Evolutionary conservation across 2,113 vertebrate genomes (phyloP), one percentile per base, ranked within the genome.

Genomic region (human (Homo sapiens)): DNA sequence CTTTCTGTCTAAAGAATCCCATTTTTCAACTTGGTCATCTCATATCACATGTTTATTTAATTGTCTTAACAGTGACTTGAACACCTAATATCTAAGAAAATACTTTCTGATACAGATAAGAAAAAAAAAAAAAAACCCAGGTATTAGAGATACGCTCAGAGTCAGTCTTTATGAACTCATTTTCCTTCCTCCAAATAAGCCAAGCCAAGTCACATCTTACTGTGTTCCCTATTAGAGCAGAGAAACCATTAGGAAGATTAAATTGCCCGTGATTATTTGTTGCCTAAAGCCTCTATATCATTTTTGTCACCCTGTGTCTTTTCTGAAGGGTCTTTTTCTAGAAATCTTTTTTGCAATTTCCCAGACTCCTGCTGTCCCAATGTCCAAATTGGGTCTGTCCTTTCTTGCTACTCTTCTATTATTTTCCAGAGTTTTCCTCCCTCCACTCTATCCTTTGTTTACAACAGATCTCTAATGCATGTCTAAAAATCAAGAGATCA

Each of bases 331-430:
- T 73, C 59, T 4, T 85, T 90, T 92, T 72, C 45, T 88, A 75
- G 48, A 84, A 92, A 32, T 14, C 6, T 72, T 61, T 85, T 18
- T 66, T 81, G 11, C 87, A 38, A 66, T 73, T 50, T 90, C 61
- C 35, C 18, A n/a, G 23, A 72, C 59, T 86, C 4, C 32, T 14
- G 12, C 27, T 13, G 18, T 35, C 55, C 55, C 17, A 11, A 0
- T 13, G 11, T 38, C 45, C 7, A 14, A 4, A 3, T 25, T 11
- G 23, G 2, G 3, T 52, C 5, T 45, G 3, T 30, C 38, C 14
- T 73, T 81, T 27, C 32, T 30, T 90, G 35, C 8, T 78, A 30
- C 18, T 68, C 0, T 30, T 40, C 30, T 57, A 1, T 27, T 14
- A 5, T 79, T 27, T 32, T 32, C 18, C 38, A 38, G 25, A 23